Evolutionary conservation across 2,797 vertebrate species (phyloP), one percentile per base, ranked within the genome.

Genomic region (Enteromius mattozi): DNA sequence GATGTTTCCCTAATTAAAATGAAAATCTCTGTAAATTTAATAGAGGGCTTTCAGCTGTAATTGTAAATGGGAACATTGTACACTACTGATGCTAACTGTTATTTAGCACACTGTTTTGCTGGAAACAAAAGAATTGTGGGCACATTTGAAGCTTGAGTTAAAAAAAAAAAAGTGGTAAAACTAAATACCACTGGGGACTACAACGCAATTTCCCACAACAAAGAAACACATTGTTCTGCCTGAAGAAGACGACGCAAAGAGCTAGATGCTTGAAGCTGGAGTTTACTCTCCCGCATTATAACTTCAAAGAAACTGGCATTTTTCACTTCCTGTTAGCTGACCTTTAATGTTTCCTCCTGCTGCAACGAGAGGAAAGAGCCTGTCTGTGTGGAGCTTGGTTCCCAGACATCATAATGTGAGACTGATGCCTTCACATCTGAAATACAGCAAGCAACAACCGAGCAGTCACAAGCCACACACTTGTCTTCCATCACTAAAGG

Each of bases 141-240:
- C 79, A 78, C 85, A 81, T 81, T 59, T 78, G 47, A 85, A 69
- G 71, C 86, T 76, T 51, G 71, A 75, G 51, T 75, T 5, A 59
- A 13, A 59, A 88, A 42, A 42, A 42, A 42, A 87, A 49, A 88
- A 87, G 86, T 88, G 81, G 86, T 63, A 82, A 75, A 80, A 82
- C 75, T 87, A 90, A 82, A 75, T 72, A 81, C 78, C 89, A 90
- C 88, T 88, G 86, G 68, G 86, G 85, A 82, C 81, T 83, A 83
- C 83, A 77, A 69, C 70, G 86, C 69, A 83, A 70, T 65, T 82
- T 63, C 51, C 87, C 89, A 87, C 75, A 91, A 93, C 90, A 94
- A 92, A 93, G 90, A 66, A 56, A 40, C 59, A 37, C 86, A 91
- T 92, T 94, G 93, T 93, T 90, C 83, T 85, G 76, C 63, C 84